Evolutionary conservation across 2,797 vertebrate species (phyloP).

Genomic region (Semotilus atromaculatus): DNA sequence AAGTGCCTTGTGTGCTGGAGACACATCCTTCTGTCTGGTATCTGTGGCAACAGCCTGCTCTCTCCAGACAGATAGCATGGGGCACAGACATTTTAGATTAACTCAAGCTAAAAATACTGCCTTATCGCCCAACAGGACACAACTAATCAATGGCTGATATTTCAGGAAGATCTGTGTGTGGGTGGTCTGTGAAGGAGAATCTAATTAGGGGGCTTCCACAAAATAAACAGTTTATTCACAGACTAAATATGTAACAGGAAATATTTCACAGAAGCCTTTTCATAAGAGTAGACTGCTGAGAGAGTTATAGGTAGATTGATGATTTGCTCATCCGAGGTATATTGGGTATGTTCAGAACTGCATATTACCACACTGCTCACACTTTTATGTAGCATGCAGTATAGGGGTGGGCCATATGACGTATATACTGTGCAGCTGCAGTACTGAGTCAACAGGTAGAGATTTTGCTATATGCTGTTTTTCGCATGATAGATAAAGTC

Average conservation of each 20-base stretch:
- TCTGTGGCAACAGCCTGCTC: constrained; percentile 60
- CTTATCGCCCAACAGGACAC: constrained; percentile 57
- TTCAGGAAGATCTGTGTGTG: constrained; percentile 46
- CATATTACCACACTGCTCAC: neutral
- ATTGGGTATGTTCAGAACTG: constrained; percentile 1
- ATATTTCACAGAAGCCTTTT: neutral
- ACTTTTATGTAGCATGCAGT: neutral
- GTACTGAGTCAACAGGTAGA: neutral
- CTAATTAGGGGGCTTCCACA: constrained; percentile 30
- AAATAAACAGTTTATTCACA: constrained; percentile 33
- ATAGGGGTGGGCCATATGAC: neutral
- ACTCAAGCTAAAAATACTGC: constrained; percentile 63
- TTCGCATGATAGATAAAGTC: neutral
- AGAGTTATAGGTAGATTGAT: neutral
- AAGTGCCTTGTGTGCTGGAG: constrained; percentile 35
- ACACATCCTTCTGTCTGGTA: constrained; percentile 59
- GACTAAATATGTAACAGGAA: constrained; percentile 10
- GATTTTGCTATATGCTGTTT: neutral
- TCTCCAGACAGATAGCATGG: constrained; percentile 54
- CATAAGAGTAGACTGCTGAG: constrained; percentile 6
- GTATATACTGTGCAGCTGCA: neutral
- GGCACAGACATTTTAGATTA: constrained; percentile 61
- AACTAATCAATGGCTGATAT: constrained; percentile 59
- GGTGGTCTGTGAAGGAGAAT: constrained; percentile 34
- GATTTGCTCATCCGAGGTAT: neutral